Evolutionary conservation across 92 coral and sea anemone genomes (phyloP).

Genomic region (Phenganax subtilis): DNA sequence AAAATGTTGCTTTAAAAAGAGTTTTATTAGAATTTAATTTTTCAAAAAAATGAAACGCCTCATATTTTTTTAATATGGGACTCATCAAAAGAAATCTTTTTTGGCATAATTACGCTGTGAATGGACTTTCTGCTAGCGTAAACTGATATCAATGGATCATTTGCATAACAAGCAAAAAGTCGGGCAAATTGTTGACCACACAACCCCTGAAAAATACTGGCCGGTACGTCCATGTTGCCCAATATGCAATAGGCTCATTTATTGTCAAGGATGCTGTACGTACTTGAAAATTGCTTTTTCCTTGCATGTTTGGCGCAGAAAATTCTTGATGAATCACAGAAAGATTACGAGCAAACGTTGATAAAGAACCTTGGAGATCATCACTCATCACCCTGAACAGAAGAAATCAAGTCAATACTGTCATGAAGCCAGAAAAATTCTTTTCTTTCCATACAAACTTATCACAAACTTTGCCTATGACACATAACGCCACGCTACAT

Average conservation of each 20-base stretch:
- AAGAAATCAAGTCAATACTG: not conserved
- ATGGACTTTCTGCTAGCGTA: no score
- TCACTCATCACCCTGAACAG: conserved; percentile 92
- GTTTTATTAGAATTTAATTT: not conserved
- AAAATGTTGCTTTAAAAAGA: no score
- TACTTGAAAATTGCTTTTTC: conserved; percentile 97
- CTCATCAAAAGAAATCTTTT: no score
- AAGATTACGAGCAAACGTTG: conserved; percentile 94
- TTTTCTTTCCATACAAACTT: no score
- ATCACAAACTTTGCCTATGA: no score
- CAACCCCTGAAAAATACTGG: conserved; percentile 2
- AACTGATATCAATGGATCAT: no score
- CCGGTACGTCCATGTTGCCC: conserved; percentile 1
- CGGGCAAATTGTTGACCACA: not conserved
- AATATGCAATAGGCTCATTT: not conserved
- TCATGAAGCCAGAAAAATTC: no score
- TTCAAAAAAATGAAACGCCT: no score
- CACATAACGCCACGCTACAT: no score
- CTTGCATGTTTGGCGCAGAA: conserved; percentile 99
- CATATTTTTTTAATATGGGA: no score
- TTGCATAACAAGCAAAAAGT: not conserved
- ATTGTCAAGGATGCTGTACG: not conserved
- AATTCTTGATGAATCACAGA: conserved; percentile 97
- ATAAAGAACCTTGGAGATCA: conserved; percentile 90
- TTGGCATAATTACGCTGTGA: no score